Conservation (phyloP, 2,797 vertebrate species). For the Aeoliscus strigatus region DNA sequence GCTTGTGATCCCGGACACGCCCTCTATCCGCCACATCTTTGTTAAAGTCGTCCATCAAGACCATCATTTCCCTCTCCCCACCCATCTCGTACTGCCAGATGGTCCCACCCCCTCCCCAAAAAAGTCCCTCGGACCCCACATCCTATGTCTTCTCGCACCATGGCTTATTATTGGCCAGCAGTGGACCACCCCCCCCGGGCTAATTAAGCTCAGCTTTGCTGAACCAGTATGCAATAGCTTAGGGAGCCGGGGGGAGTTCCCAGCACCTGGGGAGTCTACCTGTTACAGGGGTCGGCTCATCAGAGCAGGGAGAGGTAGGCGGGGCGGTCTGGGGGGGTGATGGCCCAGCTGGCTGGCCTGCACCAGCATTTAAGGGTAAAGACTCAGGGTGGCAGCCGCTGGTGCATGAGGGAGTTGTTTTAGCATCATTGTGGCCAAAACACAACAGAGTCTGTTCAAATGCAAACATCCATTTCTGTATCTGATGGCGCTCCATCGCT, state of each 20-base stretch:
- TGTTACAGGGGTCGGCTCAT: constrained; percentile 77
- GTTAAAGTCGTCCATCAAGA: constrained; percentile 88
- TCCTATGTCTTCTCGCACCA: constrained; percentile 68
- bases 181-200: constrained; percentile 74
- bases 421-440: constrained; percentile 68
- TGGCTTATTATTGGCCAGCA: constrained; percentile 75
- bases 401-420: constrained; percentile 75
- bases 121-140: constrained; percentile 67
- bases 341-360: constrained; percentile 77
- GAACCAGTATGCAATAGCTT: constrained; percentile 81
- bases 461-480: no score
- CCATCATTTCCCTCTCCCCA: constrained; percentile 58
- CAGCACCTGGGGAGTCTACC: constrained; percentile 90
- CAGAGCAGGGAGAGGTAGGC: constrained; percentile 52
- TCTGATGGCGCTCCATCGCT: no score
- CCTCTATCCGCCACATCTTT: constrained; percentile 87
- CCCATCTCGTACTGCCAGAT: constrained; percentile 87
- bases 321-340: constrained; percentile 16
- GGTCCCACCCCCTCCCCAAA: constrained; percentile 81
- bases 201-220: constrained; percentile 97
- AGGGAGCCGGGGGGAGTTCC: constrained; percentile 70
- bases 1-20: constrained; percentile 88
- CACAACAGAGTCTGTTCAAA: no score
- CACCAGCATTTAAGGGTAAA: no score
- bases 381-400: constrained; percentile 41